phyloP scores from a whole-genome alignment of 2,797 vertebrate species.

The Eurystomus glaucurus region DNA sequence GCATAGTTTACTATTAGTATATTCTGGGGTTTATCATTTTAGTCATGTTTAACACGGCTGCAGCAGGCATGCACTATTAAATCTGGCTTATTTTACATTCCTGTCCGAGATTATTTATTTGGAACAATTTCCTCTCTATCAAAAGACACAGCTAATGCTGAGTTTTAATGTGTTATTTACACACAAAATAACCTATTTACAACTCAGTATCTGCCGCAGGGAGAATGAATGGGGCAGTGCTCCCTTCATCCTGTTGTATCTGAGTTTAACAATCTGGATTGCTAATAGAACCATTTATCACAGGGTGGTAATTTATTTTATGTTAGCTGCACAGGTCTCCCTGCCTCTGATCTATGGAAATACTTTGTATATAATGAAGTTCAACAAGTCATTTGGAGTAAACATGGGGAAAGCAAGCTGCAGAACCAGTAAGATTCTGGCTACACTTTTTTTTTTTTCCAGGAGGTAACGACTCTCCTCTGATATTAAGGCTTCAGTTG shows the following conservation, averaged over 20 bases:
- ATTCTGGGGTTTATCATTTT: constrained; percentile 90
- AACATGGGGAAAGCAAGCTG: constrained; percentile 65
- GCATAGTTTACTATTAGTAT: constrained; percentile 88
- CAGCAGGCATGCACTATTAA: constrained; percentile 86
- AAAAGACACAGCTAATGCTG: constrained; percentile 93
- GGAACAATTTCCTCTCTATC: constrained; percentile 93
- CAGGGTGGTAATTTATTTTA: constrained; percentile 91
- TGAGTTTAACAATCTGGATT: constrained; percentile 98
- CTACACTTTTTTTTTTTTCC: constrained; percentile 4
- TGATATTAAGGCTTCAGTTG: constrained; percentile 53
- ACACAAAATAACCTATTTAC: constrained; percentile 97
- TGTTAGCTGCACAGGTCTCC: constrained; percentile 87
- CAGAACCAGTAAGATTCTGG: constrained; percentile 41
- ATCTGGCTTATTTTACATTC: constrained; percentile 91
- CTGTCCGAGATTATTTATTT: constrained; percentile 95
- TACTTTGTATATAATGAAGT: constrained; percentile 85
- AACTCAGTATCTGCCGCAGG: constrained; percentile 84
- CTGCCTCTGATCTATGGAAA: constrained; percentile 91
- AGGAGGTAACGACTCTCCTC: constrained; percentile 34
- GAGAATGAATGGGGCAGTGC: constrained; percentile 90
- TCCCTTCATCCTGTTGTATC: constrained; percentile 92
- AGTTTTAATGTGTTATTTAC: constrained; percentile 99
- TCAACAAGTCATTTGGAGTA: constrained; percentile 75
- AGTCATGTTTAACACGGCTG: constrained; percentile 92
- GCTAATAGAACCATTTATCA: constrained; percentile 99